phyloP scores from a whole-genome alignment of 2,888 invertebrate genomes.

The Lysandra coridon region DNA sequence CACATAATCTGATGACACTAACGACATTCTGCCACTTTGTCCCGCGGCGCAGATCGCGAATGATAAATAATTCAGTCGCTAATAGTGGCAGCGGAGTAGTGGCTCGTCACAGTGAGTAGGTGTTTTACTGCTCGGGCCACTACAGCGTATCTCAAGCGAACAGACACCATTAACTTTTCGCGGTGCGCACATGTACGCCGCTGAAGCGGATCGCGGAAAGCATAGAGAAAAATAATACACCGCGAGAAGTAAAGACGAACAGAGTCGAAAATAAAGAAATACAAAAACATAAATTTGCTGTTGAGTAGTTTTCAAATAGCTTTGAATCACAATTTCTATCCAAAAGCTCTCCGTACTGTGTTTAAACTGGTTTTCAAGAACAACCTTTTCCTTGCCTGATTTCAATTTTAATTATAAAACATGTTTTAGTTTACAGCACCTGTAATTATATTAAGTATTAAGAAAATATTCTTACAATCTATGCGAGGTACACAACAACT shows the following conservation, averaged over 20 bases:
- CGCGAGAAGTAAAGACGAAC: not conserved
- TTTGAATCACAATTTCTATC: too few species aligned
- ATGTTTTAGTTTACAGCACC: too few species aligned
- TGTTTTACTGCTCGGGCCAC: conserved; percentile 49
- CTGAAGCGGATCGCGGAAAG: conserved; percentile 33
- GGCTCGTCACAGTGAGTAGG: conserved; percentile 56
- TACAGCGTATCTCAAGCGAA: conserved; percentile 60
- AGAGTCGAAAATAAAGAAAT: not conserved
- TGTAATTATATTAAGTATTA: too few species aligned
- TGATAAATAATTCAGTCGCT: conserved; percentile 39
- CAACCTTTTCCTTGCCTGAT: not conserved
- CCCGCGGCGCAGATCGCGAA: not conserved
- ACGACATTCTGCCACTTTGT: not conserved
- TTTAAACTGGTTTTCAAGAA: not conserved
- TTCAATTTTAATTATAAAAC: too few species aligned
- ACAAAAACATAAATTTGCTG: too few species aligned
- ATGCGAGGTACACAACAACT: too few species aligned
- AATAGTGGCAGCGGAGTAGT: conserved; percentile 49
- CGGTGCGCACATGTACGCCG: conserved; percentile 38
- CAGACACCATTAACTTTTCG: conserved; percentile 64
- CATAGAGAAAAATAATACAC: too few species aligned
- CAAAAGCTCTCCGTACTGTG: too few species aligned
- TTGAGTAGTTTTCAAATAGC: too few species aligned
- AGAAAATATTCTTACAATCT: too few species aligned
- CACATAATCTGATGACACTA: not conserved